Evolutionary conservation across 2,888 invertebrate species (phyloP).

Genomic region (Tromatobia lineatoria): DNA sequence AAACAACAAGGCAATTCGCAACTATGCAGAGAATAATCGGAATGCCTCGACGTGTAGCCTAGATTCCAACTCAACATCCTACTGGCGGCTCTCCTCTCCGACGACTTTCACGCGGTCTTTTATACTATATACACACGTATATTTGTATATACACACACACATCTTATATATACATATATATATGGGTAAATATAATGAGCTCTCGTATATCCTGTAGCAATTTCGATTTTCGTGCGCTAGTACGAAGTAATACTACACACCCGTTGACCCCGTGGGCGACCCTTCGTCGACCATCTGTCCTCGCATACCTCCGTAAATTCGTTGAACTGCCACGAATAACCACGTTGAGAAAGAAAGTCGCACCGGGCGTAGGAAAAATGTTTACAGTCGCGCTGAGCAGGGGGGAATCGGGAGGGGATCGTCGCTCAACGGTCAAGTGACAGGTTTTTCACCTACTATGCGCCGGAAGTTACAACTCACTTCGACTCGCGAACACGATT

Average conservation of each 20-base stretch:
- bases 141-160: no score
- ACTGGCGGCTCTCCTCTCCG: conserved; percentile 26
- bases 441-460: conserved; percentile 20
- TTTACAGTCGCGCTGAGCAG: conserved; percentile 20
- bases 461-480: background rate
- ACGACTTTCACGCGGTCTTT: conserved; percentile 60
- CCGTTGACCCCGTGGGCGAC: conserved; percentile 47
- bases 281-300: conserved; percentile 38
- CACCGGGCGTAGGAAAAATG: conserved; percentile 5
- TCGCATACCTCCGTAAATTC: conserved; percentile 2
- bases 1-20: background rate
- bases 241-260: background rate
- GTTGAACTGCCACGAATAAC: background rate
- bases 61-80: conserved; percentile 70
- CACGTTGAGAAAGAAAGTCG: conserved; percentile 40
- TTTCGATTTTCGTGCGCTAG: conserved; percentile 48
- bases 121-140: background rate
- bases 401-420: background rate
- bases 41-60: conserved; percentile 72
- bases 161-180: conserved; percentile 4
- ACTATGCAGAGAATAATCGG: conserved; percentile 59
- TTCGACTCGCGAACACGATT: background rate
- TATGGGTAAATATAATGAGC: conserved; percentile 16
- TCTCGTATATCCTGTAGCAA: conserved; percentile 34
- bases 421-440: conserved; percentile 4